Evolutionary conservation across 2,888 invertebrate species (phyloP), one percentile per base, ranked within the genome.

Genomic region (Hyles lineata): DNA sequence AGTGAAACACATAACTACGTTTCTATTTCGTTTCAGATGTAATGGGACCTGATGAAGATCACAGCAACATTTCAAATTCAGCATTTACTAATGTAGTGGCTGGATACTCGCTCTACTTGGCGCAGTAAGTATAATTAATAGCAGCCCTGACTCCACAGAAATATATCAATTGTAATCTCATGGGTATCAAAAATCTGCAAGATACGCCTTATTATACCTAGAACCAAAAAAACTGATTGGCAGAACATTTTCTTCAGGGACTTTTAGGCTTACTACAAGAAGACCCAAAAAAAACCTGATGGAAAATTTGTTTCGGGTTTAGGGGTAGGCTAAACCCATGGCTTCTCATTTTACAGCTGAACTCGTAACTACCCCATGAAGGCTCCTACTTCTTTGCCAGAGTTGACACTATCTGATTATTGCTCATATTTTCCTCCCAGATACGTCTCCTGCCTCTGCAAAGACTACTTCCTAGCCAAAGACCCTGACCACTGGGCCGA

Each of bases 21-120:
- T 70, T 25, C 55, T 19, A 63, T 71, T 11, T 43, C 1, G 76
- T 88, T 85, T 61, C 80, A 95, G 95, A 94, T 87, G 95, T 96
- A 6, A 96, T 96, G 96, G 96, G 96, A 0, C 96, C 96, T 0
- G 96, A 96, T 77, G 96, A 96, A 90, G 95, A 96, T 82, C 96
- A 96, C 80, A 88, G 83, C 32, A 95, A 96, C 78, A 89, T 96
- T 1, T 93, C 92, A 25, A 96, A 96, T 75, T 96, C 95, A 6
- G 95, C 90, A 0, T 96, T 95, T 76, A 96, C 96, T 2, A 96
- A 96, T 79, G 95, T 96, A 0, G 92, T 95, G 0, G 95, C 95
- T 55, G 95, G 95, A 58, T 95, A 95, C 73, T 95, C 96, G 0
- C 84, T 96, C 1, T 94, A 96, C 78, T 93, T 96, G 78, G 95